Base-by-base conservation (phyloP, 2,797 vertebrate genomes). In the Lepilemur ruficaudatus region DNA sequence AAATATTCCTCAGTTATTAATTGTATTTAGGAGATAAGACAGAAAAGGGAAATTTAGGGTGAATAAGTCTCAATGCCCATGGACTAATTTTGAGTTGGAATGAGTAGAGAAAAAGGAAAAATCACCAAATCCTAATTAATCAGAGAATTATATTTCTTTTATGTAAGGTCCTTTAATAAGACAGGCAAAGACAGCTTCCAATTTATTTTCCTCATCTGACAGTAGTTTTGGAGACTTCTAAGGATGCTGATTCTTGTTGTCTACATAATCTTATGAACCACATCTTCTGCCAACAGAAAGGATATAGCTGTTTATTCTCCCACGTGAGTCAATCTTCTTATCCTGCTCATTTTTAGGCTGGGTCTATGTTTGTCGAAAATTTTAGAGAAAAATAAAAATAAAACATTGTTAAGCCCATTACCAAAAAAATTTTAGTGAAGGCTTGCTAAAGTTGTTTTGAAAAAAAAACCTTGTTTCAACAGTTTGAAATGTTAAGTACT, bases 401-500 rank as follows among this genome's bases (percentile, higher is more conserved):
- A 94, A 93, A 80, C 25, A 35, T n/a, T 59, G 5, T 25, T 70
- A 92, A 81, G 57, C 11, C 18, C 50, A 17, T 81, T 28, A 85
- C 59, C 22, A 83, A 57, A 63, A 87, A 70, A 25, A 91, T 85
- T 30, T 69, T 91, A 69, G 9, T 75, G 38, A 79, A 91, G 65
- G 1, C 7, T 69, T 88, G 38, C 25, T 75, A 78, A 85, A 4
- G 32, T 41, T 67, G 48, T 59, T 89, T 69, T 52, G 30, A 50
- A 83, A 70, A 50, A 83, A 70, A 41, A 55, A 65, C 11, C 3
- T 23, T 43, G 7, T 84, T 80, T 85, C 35, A 92, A 23, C 41
- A 79, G 11, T 83, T 86, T 89, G 50, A 93, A 94, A 72, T 91
- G 48, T 86, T 70, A 95, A 83, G 18, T 52, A n/a, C 87, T 81